A percentile compares a stretch with the other conserved stretches of the same genome.
Conservation (phyloP, 2,797 vertebrate genomes). For the Takifugu rubripes region DNA sequence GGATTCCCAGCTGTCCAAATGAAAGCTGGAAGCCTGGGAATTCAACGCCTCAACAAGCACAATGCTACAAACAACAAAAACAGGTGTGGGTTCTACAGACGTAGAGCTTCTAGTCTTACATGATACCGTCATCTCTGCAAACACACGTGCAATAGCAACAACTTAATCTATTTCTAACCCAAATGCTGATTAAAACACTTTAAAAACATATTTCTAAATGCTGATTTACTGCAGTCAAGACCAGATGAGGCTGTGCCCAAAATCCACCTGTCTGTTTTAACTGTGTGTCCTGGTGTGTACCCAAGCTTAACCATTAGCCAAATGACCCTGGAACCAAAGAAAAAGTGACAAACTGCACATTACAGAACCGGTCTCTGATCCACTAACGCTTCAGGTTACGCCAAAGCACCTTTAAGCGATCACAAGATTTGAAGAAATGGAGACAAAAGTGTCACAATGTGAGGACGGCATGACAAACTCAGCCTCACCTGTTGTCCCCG, state of each 20-base stretch:
- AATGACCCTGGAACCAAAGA: conserved; percentile 39
- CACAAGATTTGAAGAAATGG: no score
- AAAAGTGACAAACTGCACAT: conserved; percentile 7
- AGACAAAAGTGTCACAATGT: no score
- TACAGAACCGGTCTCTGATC: not conserved
- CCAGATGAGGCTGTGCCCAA: no score
- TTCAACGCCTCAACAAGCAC: conserved; percentile 8
- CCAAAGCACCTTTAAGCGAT: not conserved
- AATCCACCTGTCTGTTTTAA: no score
- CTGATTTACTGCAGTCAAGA: no score
- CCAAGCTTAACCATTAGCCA: conserved; percentile 56
- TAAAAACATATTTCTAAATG: no score
- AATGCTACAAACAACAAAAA: not conserved
- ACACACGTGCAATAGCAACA: no score
- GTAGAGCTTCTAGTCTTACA: no score
- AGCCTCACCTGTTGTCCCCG: no score
- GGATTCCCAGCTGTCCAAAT: conserved; percentile 17
- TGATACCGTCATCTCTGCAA: no score
- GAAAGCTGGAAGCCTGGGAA: conserved; percentile 6
- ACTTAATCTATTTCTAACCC: no score
- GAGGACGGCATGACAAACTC: not conserved
- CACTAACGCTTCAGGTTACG: not conserved
- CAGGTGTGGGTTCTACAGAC: conserved; percentile 5
- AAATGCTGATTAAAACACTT: not conserved
- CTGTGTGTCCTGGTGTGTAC: conserved; percentile 14